phyloP scores from a whole-genome alignment of 2,113 vertebrate genomes.

The Neogale vison region DNA sequence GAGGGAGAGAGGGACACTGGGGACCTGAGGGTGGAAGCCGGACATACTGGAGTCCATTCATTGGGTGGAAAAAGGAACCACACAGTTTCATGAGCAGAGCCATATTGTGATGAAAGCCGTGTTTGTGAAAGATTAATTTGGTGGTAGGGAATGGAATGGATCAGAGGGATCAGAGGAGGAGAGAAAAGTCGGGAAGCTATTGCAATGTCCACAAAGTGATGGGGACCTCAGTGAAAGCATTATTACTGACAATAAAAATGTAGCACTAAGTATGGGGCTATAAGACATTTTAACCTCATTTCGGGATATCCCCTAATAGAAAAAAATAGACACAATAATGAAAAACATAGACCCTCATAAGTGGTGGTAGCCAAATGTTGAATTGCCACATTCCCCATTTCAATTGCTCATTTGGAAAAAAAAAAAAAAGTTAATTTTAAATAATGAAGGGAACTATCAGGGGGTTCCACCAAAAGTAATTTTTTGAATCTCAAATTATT shows the following conservation, averaged over 20 bases:
- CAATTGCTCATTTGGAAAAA: background rate
- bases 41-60: background rate
- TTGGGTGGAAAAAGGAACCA: background rate
- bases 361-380: background rate
- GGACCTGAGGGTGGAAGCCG: background rate
- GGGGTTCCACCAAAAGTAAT: constrained; percentile 7
- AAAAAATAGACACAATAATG: background rate
- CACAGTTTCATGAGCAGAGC: background rate
- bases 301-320: background rate
- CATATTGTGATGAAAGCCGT: background rate
- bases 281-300: background rate
- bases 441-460: constrained; percentile 48
- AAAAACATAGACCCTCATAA: background rate
- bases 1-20: too few species aligned
- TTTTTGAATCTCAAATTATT: constrained; percentile 45
- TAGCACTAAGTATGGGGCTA: background rate
- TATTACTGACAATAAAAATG: background rate
- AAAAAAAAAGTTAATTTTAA: constrained; percentile 56
- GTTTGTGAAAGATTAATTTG: background rate
- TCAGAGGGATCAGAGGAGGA: background rate
- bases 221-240: background rate
- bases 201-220: background rate
- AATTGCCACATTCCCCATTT: background rate
- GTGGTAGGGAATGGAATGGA: background rate
- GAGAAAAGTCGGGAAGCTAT: background rate